phyloP scores from a whole-genome alignment of 2,888 invertebrate species.

The Acholoe squamosa region DNA sequence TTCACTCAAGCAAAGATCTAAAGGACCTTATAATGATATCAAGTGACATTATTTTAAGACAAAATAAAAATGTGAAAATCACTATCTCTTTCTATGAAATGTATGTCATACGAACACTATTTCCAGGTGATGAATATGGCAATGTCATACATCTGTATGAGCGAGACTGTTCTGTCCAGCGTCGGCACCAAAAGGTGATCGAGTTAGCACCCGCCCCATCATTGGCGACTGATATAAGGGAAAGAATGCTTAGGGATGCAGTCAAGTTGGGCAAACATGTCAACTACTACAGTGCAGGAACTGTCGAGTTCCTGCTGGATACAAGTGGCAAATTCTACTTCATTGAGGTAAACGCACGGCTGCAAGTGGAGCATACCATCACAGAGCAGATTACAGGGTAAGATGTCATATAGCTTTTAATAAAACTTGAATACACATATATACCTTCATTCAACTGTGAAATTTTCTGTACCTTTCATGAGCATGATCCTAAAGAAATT shows the following conservation, averaged over 20 bases:
- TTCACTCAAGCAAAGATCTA: too few species aligned
- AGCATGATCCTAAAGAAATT: too few species aligned
- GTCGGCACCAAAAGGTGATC: conserved; percentile 98
- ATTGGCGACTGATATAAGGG: conserved; percentile 88
- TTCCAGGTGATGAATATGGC: conserved; percentile 91
- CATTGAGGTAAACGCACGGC: conserved; percentile 98
- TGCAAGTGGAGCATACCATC: conserved; percentile 99
- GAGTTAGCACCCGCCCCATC: conserved; percentile 99
- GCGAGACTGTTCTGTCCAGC: conserved; percentile 98
- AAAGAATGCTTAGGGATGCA: conserved; percentile 94
- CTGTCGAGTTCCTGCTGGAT: conserved; percentile 97
- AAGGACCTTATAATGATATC: too few species aligned
- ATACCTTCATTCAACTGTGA: too few species aligned
- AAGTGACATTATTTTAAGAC: too few species aligned
- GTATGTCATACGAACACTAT: too few species aligned
- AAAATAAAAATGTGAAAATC: too few species aligned
- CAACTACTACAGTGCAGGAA: conserved; percentile 98
- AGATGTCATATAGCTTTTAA: conserved; percentile 51
- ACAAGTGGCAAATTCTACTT: conserved; percentile 94
- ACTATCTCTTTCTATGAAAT: too few species aligned
- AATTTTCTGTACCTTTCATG: too few species aligned
- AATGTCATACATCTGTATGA: conserved; percentile 98
- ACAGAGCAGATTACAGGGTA: conserved; percentile 98
- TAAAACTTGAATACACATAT: too few species aligned
- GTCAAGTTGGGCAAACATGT: conserved; percentile 94